Base-by-base conservation (phyloP, 2,888 invertebrate genomes). In the Holacanthella duospinosa region DNA sequence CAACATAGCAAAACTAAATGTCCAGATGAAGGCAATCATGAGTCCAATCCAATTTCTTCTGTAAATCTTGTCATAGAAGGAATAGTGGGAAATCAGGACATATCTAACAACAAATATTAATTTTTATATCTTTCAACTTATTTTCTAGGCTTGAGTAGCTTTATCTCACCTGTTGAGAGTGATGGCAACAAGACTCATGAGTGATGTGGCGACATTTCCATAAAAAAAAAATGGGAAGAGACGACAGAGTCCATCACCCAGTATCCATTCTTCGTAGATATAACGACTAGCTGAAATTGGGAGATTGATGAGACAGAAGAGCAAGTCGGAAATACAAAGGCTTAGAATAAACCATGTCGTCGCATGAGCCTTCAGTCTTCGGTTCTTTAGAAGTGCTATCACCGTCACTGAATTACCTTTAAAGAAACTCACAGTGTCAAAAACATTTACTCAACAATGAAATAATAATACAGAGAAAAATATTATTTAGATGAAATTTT, bases 141-240 rank as follows among this genome's bases (percentile, higher is more conserved):
- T n/a, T n/a, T n/a, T n/a, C n/a, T n/a, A n/a, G n/a, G n/a, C n/a
- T n/a, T 36, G 36, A 36, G 16, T 36, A 16, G 6, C 36, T 9
- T 36, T 36, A 61, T 73, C 79, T 79, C 75, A 89, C 89, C 91
- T 86, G 79, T 91, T 92, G 64, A 92, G 79, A 29, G 91, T 91
- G 70, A 92, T 91, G 70, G 89, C 89, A 60, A 91, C 90, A 88
- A 92, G 91, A 74, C 89, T 90, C 67, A 91, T 80, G 43, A 92
- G 79, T 0, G 90, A 90, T 2, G 89, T 89, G 0, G 90, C 91
- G 60, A 91, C 90, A 76, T 92, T 92, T 64, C 90, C 90, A 75
- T 92, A 92, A 79, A 92, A 90, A 71, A 92, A 84, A 71, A 92
- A 86, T 0, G 91, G 90, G 79, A 91, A 92, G 77, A 91, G 81